A percentile compares a stretch with the other conserved stretches of the same genome.
Evolutionary conservation across 2,888 invertebrate species (phyloP).

Genomic region (Metacarcinus magister): DNA sequence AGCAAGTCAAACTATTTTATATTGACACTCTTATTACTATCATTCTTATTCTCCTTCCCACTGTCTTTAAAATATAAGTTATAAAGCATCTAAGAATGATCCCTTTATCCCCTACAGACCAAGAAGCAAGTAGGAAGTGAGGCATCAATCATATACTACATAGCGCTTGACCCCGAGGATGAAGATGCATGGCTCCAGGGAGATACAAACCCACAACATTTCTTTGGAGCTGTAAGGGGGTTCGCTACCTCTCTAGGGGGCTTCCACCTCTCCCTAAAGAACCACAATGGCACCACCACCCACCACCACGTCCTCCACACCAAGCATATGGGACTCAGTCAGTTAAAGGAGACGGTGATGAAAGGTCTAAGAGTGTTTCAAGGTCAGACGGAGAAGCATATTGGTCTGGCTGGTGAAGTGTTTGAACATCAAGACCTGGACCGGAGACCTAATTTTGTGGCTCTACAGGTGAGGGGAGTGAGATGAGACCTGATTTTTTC

Average conservation of each 20-base stretch:
- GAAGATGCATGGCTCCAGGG: constrained; percentile 80
- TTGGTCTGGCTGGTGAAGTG: constrained; percentile 83
- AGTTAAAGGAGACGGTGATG: constrained; percentile 91
- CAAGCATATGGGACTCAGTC: constrained; percentile 89
- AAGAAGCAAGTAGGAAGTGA: constrained; percentile 85
- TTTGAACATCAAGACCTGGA: constrained; percentile 83
- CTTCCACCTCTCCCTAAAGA: constrained; percentile 86
- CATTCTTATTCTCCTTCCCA: background rate
- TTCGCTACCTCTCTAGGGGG: constrained; percentile 91
- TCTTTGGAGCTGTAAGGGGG: constrained; percentile 88
- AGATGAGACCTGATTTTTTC: background rate
- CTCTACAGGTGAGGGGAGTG: constrained; percentile 80
- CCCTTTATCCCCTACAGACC: constrained; percentile 64
- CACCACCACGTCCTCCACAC: constrained; percentile 91
- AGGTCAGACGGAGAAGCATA: constrained; percentile 85
- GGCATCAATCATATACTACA: constrained; percentile 92
- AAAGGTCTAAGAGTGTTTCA: constrained; percentile 89
- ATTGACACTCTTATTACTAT: background rate
- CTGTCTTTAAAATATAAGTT: background rate
- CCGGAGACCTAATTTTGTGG: constrained; percentile 89
- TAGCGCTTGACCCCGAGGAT: constrained; percentile 90
- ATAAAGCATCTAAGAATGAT: background rate
- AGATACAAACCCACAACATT: constrained; percentile 71
- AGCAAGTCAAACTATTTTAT: background rate
- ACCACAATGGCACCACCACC: constrained; percentile 86